These are phyloP conservation scores for Burhinus bistriatus DNA, from an alignment of 2,113 vertebrate species.

Conservation along the genomic window DNA sequence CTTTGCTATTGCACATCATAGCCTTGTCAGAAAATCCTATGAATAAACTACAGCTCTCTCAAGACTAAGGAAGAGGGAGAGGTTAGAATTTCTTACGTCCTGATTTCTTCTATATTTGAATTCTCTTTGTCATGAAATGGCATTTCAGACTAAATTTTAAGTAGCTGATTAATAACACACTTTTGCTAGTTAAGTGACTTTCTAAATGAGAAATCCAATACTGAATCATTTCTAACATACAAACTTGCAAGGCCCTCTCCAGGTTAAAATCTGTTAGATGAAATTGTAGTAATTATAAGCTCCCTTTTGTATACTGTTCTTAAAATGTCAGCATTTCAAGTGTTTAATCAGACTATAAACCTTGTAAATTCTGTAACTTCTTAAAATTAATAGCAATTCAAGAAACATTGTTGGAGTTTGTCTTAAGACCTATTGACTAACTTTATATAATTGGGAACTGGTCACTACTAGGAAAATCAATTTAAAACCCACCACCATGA, in stretches of 20 bases:
- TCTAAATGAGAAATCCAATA: not conserved
- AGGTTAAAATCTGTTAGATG: not conserved
- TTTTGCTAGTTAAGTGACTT: not conserved
- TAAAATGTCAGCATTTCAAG: not conserved
- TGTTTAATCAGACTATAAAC: not conserved
- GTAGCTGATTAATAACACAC: not conserved
- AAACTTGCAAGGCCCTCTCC: not conserved
- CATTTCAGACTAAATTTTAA: not conserved
- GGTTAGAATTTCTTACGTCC: not conserved
- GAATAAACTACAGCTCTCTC: not conserved
- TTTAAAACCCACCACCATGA: not conserved
- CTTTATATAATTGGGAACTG: not conserved
- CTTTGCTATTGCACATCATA: not conserved
- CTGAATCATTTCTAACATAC: not conserved
- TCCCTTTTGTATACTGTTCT: not conserved
- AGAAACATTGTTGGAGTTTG: not conserved
- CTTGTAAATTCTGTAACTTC: not conserved
- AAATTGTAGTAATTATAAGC: not conserved
- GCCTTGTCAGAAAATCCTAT: not conserved
- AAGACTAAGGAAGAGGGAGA: not conserved
- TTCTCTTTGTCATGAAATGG: not conserved
- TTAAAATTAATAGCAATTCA: not conserved
- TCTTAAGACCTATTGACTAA: not conserved
- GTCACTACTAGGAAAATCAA: not conserved
- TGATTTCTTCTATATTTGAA: not conserved